Base-by-base conservation (phyloP, 1,140 invertebrate genomes). In the Druon quercuslanigerum region DNA sequence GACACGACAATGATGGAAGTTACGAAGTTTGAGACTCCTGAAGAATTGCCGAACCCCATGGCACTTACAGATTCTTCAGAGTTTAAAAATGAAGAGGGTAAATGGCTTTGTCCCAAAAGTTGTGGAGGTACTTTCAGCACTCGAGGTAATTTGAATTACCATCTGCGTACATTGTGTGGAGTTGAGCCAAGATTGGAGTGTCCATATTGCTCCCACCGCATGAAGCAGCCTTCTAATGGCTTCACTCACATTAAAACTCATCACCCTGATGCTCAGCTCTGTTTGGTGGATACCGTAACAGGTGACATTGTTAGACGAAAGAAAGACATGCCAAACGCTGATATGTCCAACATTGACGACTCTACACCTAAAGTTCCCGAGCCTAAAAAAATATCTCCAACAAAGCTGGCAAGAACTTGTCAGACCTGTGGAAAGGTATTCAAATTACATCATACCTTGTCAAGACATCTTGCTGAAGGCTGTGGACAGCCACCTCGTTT, bases 401-500 rank as follows among this genome's bases (percentile, higher is more conserved):
- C 12, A 0, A 66, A 40, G 13, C 0, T 16, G 16, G 25, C 11
- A 66, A 40, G 1, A n/a, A 66, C 92, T 17, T 94, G 94, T 85
- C 87, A 91, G 40, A 91, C 93, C 79, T 94, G 94, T 86, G 86
- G 87, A 2, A 92, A 90, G 33, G 88, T 91, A 66, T 94, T 93
- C 81, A 90, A 90, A 19, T 90, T 91, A 75, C 92, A 92, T 79
- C 90, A 91, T 74, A 92, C 93, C 66, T 87, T 93, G 79, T 89
- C 88, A 0, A 89, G 92, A 8, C 93, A 94, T 81, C 70, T 92
- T 82, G 88, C 87, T 70, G 92, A 90, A 82, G 92, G 93, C 75
- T 93, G 92, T 74, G 92, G 93, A 2, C 90, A 92, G 46, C 92
- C 92, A 60, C 92, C 93, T 2, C 87, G 92, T 46, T 92, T 93